phyloP scores from a whole-genome alignment of 2,113 vertebrate species.

The Steatornis caripensis region DNA sequence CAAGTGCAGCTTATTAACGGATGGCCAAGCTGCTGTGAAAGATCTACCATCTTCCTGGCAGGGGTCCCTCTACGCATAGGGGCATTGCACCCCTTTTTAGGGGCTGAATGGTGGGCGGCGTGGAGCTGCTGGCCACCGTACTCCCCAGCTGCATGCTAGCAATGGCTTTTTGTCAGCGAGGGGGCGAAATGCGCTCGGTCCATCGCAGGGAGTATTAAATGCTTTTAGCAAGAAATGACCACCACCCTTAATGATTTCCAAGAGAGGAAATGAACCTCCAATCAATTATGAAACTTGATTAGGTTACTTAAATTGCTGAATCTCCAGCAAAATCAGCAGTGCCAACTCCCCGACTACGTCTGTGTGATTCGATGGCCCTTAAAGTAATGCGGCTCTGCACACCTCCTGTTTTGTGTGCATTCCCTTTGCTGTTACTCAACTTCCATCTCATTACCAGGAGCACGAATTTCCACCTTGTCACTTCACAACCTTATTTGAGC shows the following conservation, averaged over 20 bases:
- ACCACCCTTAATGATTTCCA: slow-evolving; percentile 64
- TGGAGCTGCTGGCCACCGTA: slow-evolving; percentile 27
- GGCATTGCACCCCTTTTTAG: slow-evolving; percentile 69
- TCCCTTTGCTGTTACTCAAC: not conserved
- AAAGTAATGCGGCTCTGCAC: not conserved
- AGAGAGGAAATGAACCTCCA: slow-evolving; percentile 72
- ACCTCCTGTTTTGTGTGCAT: not conserved
- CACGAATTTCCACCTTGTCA: not conserved
- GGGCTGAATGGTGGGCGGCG: slow-evolving; percentile 65
- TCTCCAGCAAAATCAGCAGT: slow-evolving; percentile 62
- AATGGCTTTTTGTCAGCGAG: slow-evolving; percentile 66
- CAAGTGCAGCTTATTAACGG: slow-evolving; percentile 75
- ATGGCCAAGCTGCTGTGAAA: slow-evolving; percentile 59
- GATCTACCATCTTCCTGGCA: slow-evolving; percentile 65
- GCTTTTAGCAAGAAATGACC: slow-evolving; percentile 60
- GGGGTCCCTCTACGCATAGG: slow-evolving; percentile 67
- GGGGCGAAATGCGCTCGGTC: slow-evolving; percentile 66
- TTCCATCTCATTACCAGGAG: not conserved
- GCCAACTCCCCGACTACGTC: not conserved
- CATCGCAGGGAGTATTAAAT: slow-evolving; percentile 69
- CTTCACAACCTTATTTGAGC: not conserved
- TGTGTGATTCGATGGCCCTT: slow-evolving; percentile 2
- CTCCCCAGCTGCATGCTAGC: slow-evolving; percentile 66
- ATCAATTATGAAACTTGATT: slow-evolving; percentile 72
- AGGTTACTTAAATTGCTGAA: slow-evolving; percentile 64